A percentile compares a stretch with the other conserved stretches of the same genome.
These are phyloP conservation scores for Pogoniulus pusillus DNA, from an alignment of 2,797 vertebrate genomes.

Conservation along the genomic window DNA sequence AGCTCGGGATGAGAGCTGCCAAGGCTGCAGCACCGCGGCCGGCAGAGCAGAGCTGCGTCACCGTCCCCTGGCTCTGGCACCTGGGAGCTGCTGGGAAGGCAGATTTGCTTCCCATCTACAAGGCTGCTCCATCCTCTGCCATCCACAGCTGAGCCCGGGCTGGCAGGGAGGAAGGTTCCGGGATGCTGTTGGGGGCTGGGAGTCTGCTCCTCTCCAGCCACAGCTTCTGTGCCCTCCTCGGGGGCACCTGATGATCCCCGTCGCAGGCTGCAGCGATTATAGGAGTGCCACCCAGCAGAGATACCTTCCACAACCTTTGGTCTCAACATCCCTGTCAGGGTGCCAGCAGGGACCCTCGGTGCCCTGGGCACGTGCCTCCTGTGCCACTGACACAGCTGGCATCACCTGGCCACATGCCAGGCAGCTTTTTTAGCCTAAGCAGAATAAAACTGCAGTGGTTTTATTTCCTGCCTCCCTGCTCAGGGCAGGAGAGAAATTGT, in stretches of 20 bases:
- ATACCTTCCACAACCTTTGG: background rate
- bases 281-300: background rate
- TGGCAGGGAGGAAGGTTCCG: background rate
- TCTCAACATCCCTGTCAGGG: too few relatives aligned
- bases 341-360: too few relatives aligned
- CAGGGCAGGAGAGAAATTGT: slow-evolving; percentile 12
- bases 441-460: slow-evolving; percentile 1
- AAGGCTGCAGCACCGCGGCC: background rate
- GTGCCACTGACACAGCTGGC: background rate
- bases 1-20: background rate
- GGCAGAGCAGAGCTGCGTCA: background rate
- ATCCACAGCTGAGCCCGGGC: background rate
- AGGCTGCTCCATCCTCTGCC: background rate
- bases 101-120: background rate
- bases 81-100: background rate
- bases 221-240: background rate
- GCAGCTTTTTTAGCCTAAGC: background rate
- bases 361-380: fast-evolving
- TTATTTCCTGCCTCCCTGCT: background rate
- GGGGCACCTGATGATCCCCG: fast-evolving
- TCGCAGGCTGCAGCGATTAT: background rate
- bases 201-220: background rate
- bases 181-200: background rate
- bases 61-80: background rate
- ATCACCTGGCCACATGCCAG: fast-evolving